Evolutionary conservation across 2,888 invertebrate genomes (phyloP), one percentile per base, ranked within the genome.

Genomic region (Diarsia mendica): DNA sequence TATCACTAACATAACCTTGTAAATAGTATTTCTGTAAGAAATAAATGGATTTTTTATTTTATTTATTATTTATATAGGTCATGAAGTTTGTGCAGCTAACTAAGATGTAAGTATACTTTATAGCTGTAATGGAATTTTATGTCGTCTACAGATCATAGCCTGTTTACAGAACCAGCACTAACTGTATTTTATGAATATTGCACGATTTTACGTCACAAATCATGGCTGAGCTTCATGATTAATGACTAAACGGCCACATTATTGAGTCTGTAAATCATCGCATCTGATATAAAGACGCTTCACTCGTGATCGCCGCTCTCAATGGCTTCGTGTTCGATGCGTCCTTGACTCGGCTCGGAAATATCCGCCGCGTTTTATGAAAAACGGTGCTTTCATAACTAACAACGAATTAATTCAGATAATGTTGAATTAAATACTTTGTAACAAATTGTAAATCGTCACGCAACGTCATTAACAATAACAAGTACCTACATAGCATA

Each of bases 261-360:
- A 82, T 69, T 60, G 39, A 65, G 72, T 72, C 64, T n/a, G 64
- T 80, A 74, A 84, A 75, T 76, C 79, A 76, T 80, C 61, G 67
- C 77, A 69, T 66, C 66, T 44, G 67, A 71, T 75, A 67, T 77
- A 63, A 77, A 83, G 68, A 79, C 66, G 77, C 67, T 67, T 75
- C 74, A 65, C 84, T 89, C 86, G 89, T 89, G 87, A 89, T 90
- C 82, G 76, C 70, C 48, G 67, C 55, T 75, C 77, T 82, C 75
- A 83, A 86, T 85, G 75, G 72, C 70, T 78, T 91, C 91, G 91
- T 92, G 91, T 83, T 88, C 79, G 64, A 75, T 66, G 49, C 77
- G 88, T 89, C 93, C 93, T 93, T 93, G 90, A 89, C 87, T 90
- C 83, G 78, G 75, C 87, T 90, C 85, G 77, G 84, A 82, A 87